These are phyloP conservation scores for Chouioia cunea DNA, from an alignment of 2,888 invertebrate genomes.

Conservation along the genomic window DNA sequence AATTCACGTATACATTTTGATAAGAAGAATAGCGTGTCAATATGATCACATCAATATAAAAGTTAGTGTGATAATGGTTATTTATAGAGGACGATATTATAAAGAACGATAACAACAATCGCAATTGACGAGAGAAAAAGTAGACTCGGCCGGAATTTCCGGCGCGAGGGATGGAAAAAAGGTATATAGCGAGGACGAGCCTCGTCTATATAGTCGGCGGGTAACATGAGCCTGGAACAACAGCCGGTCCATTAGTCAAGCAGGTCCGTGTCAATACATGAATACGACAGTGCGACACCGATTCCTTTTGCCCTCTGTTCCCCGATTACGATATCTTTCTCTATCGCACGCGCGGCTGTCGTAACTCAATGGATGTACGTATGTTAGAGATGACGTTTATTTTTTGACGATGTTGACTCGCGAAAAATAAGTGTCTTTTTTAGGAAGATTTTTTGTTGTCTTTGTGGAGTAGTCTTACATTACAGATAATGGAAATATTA, in stretches of 20 bases:
- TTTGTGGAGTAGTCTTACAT: no score
- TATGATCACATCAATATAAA: no score
- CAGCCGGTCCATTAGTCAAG: slow-evolving; percentile 69
- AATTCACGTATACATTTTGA: no score
- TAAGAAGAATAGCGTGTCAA: no score
- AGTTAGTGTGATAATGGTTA: no score
- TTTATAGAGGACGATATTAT: background rate
- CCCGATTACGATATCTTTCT: slow-evolving; percentile 12
- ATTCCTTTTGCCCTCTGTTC: slow-evolving; percentile 46
- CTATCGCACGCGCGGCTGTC: background rate
- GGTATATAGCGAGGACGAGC: slow-evolving; percentile 55
- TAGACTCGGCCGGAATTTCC: slow-evolving; percentile 46
- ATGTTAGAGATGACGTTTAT: background rate
- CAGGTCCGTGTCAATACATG: slow-evolving; percentile 66
- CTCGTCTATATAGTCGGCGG: slow-evolving; percentile 48
- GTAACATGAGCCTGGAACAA: slow-evolving; percentile 67
- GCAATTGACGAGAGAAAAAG: slow-evolving; percentile 50
- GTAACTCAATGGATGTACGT: no score
- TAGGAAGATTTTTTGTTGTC: background rate
- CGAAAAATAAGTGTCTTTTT: slow-evolving; percentile 1
- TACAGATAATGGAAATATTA: no score
- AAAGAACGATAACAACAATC: slow-evolving; percentile 12
- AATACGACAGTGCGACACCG: slow-evolving; percentile 58
- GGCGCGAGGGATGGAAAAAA: slow-evolving; percentile 44
- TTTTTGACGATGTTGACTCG: background rate